Evolutionary conservation across 2,888 invertebrate genomes (phyloP).

Genomic region (Synergus gifuensis): DNA sequence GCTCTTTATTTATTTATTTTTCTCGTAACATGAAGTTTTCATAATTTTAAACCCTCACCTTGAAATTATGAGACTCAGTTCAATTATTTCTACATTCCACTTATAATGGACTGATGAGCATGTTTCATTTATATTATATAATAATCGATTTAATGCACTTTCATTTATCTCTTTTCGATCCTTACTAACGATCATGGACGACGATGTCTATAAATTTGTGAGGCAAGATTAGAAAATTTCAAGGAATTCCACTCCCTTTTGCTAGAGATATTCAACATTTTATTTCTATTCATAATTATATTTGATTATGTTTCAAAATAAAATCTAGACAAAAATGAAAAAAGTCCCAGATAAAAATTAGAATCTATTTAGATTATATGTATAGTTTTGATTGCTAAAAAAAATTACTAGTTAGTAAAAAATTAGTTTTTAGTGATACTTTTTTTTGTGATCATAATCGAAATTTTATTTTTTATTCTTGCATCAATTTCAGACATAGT

Average conservation of each 20-base stretch:
- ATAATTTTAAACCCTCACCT: background rate
- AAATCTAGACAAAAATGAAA: background rate
- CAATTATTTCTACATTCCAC: background rate
- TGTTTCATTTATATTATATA: background rate
- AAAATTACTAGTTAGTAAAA: too few relatives aligned
- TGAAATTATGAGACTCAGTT: background rate
- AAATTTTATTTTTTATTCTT: background rate
- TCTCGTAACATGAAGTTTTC: background rate
- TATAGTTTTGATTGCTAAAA: too few relatives aligned
- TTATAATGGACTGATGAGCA: background rate
- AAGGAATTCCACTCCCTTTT: background rate
- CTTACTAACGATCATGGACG: background rate
- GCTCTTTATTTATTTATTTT: background rate
- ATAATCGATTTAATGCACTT: slow-evolving; percentile 5
- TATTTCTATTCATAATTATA: background rate
- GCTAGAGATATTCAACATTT: background rate
- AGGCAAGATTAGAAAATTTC: background rate
- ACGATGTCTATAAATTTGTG: background rate
- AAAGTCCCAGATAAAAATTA: background rate
- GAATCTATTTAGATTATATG: too few relatives aligned
- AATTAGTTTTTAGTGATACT: background rate
- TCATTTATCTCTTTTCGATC: background rate
- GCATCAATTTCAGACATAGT: background rate
- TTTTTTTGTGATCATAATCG: background rate
- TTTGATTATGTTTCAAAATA: background rate